Percentiles rank a stretch among this genome's conserved stretches.
phyloP scores from a whole-genome alignment of 2,888 invertebrate genomes.

The Escarpia spicata region DNA sequence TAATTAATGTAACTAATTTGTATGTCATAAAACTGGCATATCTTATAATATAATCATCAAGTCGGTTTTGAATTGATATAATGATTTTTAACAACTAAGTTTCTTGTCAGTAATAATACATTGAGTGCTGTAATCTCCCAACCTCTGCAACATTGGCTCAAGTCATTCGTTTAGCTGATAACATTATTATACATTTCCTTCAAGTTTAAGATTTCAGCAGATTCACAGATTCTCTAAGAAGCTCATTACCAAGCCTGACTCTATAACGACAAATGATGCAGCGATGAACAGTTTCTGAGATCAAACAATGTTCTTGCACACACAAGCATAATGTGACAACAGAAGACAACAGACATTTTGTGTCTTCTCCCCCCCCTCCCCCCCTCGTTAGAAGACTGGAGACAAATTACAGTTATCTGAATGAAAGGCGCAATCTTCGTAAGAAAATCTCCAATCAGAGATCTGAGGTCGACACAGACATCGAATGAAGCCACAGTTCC shows the following conservation, averaged over 20 bases:
- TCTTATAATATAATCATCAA: no score
- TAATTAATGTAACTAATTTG: no score
- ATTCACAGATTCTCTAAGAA: background rate
- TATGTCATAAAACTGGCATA: no score
- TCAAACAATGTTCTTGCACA: background rate
- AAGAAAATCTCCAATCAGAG: background rate
- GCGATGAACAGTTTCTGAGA: background rate
- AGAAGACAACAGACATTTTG: background rate
- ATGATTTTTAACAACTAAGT: no score
- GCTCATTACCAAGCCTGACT: background rate
- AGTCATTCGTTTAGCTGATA: no score
- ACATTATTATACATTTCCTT: background rate
- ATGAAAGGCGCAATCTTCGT: background rate
- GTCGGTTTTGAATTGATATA: no score
- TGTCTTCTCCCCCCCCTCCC: background rate
- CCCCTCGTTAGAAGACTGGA: background rate
- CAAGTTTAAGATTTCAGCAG: background rate
- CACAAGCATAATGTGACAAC: background rate
- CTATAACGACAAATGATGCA: background rate
- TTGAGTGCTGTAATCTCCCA: no score
- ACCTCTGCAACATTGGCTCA: no score
- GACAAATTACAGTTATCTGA: background rate
- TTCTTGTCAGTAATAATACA: no score
- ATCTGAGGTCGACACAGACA: background rate
- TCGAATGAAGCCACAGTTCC: background rate